Conservation (phyloP, 2,888 invertebrate genomes). For the Ophraella communa region DNA sequence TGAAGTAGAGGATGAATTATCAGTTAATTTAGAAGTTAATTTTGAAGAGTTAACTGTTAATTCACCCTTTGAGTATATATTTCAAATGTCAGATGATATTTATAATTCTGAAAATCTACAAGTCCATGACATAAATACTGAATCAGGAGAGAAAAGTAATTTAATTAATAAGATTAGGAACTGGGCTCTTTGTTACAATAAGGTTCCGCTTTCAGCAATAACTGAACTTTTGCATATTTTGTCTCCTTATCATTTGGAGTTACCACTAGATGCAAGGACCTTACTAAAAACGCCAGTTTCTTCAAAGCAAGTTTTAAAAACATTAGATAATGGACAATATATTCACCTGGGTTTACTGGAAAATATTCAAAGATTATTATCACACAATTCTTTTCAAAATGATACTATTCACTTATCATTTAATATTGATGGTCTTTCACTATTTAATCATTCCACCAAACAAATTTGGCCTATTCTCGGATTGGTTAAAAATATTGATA, state of each 20-base stretch:
- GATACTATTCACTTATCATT: background rate
- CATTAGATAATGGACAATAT: background rate
- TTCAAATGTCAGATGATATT: too few relatives aligned
- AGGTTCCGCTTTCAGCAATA: too few relatives aligned
- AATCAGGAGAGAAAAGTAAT: background rate
- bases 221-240: too few relatives aligned
- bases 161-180: background rate
- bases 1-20: too few relatives aligned
- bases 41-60: too few relatives aligned
- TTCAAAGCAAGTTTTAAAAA: background rate
- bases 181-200: too few relatives aligned
- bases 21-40: too few relatives aligned
- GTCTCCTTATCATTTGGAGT: too few relatives aligned
- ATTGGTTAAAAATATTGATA: constrained; percentile 9
- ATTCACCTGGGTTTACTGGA: background rate
- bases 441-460: constrained; percentile 15
- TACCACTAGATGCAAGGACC: too few relatives aligned
- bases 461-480: constrained; percentile 24
- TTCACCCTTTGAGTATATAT: too few relatives aligned
- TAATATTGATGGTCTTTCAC: constrained; percentile 26
- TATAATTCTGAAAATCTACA: too few relatives aligned
- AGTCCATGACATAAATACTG: too few relatives aligned
- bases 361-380: background rate
- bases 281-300: background rate
- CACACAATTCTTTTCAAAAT: background rate